Base-by-base conservation (phyloP, 2,888 invertebrate genomes). In the Helicoverpa assulta region DNA sequence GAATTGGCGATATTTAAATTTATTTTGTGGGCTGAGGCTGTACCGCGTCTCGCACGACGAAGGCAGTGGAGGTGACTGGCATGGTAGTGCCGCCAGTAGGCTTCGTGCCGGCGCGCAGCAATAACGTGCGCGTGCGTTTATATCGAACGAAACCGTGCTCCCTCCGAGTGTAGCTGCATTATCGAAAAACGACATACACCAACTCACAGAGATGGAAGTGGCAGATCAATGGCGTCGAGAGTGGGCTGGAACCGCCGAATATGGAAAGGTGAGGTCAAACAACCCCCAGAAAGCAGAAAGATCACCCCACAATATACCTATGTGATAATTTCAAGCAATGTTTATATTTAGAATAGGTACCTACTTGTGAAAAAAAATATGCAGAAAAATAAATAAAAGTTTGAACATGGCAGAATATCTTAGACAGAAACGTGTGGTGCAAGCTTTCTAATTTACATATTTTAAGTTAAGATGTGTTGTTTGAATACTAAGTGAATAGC, bases 221-320 rank as follows among this genome's bases (percentile, higher is more conserved):
- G 95, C 94, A 83, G 95, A 93, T 88, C 95, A 95, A 90, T 95
- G 95, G 95, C 93, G 93, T 82, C 90, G 94, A 87, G 91, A 95
- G 91, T 95, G 95, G 95, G 92, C 95, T 79, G 95, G 95, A 77
- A 91, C 94, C 59, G 95, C 95, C 83, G 95, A 95, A 90, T 95
- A 93, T 89, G 95, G 95, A 84, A 95, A 95, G 91, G 95, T 95
- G 84, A 92, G 90, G 80, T 78, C 84, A 76, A 72, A 80, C 81
- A 78, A 65, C 82, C 78, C 76, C 55, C 53, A 26, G 19, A 40
- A 52, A 64, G 40, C 40, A 10, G 57, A 54, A 55, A 1, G 4
- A 57, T 51, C 47, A 43, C 51, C 26, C 5, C 16, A 50, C 47
- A 47, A 47, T 47, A 18, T 40, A n/a, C n/a, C n/a, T n/a, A 51